A percentile compares a stretch with the other conserved stretches of the same genome.
These are phyloP conservation scores for Ophiothrix spiculata DNA, from an alignment of 35 echinoderm and acorn worm species.

Conservation along the genomic window DNA sequence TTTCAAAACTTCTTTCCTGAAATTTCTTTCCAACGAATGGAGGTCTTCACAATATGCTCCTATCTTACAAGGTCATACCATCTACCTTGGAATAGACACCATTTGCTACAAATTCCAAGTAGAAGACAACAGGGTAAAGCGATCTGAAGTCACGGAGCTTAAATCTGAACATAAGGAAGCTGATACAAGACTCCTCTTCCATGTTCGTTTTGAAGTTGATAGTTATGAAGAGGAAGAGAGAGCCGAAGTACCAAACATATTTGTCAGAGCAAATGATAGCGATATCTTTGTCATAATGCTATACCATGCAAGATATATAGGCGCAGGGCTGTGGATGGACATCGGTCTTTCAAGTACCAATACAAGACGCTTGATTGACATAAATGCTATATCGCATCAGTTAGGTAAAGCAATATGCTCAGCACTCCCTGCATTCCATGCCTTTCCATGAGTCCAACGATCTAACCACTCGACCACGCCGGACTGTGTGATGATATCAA, in stretches of 20 bases:
- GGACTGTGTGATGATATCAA: too few relatives aligned
- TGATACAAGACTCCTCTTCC: constrained; percentile 16
- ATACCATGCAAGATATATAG: neutral
- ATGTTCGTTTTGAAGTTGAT: too few relatives aligned
- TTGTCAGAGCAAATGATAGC: constrained; percentile 8
- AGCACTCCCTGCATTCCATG: constrained; percentile 8
- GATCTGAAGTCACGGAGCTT: neutral
- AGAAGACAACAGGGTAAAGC: neutral
- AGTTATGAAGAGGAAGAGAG: neutral
- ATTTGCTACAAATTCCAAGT: neutral
- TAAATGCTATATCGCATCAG: neutral
- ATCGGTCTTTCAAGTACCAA: neutral
- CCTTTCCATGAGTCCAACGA: constrained; percentile 19
- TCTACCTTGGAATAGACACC: neutral
- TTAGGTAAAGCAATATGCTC: neutral
- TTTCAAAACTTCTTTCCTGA: neutral
- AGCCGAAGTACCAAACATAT: neutral
- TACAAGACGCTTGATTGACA: constrained; percentile 11
- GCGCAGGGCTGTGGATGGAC: constrained; percentile 6
- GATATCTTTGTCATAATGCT: neutral
- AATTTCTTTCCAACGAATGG: constrained; percentile 22
- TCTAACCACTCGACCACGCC: too few relatives aligned
- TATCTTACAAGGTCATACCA: neutral
- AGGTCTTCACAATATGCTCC: neutral
- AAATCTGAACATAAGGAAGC: neutral